Conservation (phyloP, 2,888 invertebrate genomes). For the Cephus pygmeus region DNA sequence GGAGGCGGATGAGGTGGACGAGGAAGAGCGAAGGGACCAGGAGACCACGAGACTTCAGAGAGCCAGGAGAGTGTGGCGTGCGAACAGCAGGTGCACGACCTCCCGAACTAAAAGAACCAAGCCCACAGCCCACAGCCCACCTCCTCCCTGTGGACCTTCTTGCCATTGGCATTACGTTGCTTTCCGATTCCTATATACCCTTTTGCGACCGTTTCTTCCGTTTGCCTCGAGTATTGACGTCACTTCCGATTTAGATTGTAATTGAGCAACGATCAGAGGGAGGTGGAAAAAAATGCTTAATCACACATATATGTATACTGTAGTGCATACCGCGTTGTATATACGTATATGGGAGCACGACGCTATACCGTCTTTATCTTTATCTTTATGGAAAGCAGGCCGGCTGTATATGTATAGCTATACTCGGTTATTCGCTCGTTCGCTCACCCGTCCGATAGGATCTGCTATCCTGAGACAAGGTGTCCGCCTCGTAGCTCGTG, state of each 20-base stretch:
- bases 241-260: constrained; percentile 51
- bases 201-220: constrained; percentile 22
- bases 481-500: constrained; percentile 6
- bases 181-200: constrained; percentile 10
- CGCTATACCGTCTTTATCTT: neutral
- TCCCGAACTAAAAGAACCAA: constrained; percentile 35
- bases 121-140: neutral
- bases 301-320: no score
- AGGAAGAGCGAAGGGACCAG: constrained; percentile 19
- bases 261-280: constrained; percentile 30
- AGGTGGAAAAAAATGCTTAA: neutral
- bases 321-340: no score
- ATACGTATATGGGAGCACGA: neutral
- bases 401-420: neutral
- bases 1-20: neutral
- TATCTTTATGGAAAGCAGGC: neutral
- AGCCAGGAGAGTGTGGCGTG: constrained; percentile 43
- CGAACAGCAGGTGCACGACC: constrained; percentile 60
- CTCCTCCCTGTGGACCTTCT: constrained; percentile 5
- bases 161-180: constrained; percentile 8
- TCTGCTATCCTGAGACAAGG: neutral
- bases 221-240: constrained; percentile 6
- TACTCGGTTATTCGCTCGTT: neutral
- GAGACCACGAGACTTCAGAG: constrained; percentile 9
- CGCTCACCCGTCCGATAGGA: neutral